A percentile compares a stretch with the other conserved stretches of the same genome.
Evolutionary conservation across 2,888 invertebrate species (phyloP).

Genomic region (Eulithis testata): DNA sequence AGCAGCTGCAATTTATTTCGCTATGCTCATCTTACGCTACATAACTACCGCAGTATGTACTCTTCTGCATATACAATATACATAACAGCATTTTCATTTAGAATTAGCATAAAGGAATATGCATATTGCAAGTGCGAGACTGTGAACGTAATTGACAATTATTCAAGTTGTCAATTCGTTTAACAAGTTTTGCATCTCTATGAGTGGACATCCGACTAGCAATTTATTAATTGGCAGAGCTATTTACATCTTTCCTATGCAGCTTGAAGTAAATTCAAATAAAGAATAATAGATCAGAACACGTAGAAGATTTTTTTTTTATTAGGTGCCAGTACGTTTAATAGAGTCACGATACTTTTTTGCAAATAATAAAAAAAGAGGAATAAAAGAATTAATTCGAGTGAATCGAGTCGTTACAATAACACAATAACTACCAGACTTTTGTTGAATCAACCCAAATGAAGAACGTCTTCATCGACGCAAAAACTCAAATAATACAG

Average conservation of each 20-base stretch:
- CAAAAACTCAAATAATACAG: constrained; percentile 74
- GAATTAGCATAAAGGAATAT: constrained; percentile 74
- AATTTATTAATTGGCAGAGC: constrained; percentile 28
- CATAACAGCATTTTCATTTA: constrained; percentile 47
- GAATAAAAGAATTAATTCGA: constrained; percentile 43
- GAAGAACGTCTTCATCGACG: constrained; percentile 71
- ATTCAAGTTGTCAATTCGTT: constrained; percentile 35
- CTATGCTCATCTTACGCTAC: constrained; percentile 7
- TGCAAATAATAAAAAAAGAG: constrained; percentile 30
- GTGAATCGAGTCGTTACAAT: constrained; percentile 36
- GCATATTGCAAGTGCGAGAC: constrained; percentile 47
- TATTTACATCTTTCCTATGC: constrained; percentile 25
- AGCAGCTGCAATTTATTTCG: constrained; percentile 4
- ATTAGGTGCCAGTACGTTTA: constrained; percentile 26
- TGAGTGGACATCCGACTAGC: constrained; percentile 19
- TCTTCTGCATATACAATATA: constrained; percentile 32
- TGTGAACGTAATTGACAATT: constrained; percentile 48
- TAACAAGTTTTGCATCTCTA: constrained; percentile 37
- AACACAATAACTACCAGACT: constrained; percentile 46
- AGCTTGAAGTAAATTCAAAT: constrained; percentile 14
- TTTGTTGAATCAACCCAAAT: constrained; percentile 61
- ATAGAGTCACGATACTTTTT: constrained; percentile 23
- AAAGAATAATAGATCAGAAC: constrained; percentile 7
- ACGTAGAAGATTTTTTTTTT: constrained; percentile 14
- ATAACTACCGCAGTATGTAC: constrained; percentile 17